These are phyloP conservation scores for Leptinotarsa tumamoca DNA, from an alignment of 2,888 invertebrate genomes.

Conservation along the genomic window DNA sequence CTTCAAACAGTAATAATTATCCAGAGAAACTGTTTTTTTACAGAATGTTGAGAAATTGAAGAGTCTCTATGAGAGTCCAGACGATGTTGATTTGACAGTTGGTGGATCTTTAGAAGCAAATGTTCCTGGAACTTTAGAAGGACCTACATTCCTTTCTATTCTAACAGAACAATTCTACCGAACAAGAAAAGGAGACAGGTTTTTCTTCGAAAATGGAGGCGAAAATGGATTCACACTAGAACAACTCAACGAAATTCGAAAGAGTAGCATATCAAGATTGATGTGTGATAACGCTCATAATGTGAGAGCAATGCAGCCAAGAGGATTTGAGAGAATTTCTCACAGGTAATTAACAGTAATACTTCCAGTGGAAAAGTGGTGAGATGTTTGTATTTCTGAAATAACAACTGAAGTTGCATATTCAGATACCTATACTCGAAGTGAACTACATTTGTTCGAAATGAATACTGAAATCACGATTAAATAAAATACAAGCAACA, in stretches of 20 bases:
- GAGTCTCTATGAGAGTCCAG: constrained; percentile 76
- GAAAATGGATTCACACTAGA: constrained; percentile 63
- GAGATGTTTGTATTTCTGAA: too few relatives aligned
- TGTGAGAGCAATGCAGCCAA: constrained; percentile 75
- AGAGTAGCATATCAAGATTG: constrained; percentile 80
- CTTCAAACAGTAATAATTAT: too few relatives aligned
- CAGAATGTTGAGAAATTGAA: constrained; percentile 77
- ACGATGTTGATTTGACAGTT: constrained; percentile 89
- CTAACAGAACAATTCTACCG: constrained; percentile 89
- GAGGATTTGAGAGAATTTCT: constrained; percentile 76
- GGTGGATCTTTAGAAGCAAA: constrained; percentile 85
- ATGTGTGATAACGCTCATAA: constrained; percentile 85
- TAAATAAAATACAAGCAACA: too few relatives aligned
- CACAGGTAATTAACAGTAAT: constrained; percentile 66
- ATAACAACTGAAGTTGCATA: too few relatives aligned
- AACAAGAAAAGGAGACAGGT: constrained; percentile 87
- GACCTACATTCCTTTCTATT: constrained; percentile 91
- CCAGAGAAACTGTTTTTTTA: constrained; percentile 38
- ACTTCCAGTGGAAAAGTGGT: too few relatives aligned
- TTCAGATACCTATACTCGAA: too few relatives aligned
- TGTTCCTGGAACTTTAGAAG: constrained; percentile 81
- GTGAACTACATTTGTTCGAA: too few relatives aligned
- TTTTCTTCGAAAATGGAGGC: constrained; percentile 81
- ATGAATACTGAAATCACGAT: too few relatives aligned
- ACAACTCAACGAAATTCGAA: constrained; percentile 83